Evolutionary conservation across 2,888 invertebrate species (phyloP), one percentile per base, ranked within the genome.

Genomic region (Dermolepida albohirtum): DNA sequence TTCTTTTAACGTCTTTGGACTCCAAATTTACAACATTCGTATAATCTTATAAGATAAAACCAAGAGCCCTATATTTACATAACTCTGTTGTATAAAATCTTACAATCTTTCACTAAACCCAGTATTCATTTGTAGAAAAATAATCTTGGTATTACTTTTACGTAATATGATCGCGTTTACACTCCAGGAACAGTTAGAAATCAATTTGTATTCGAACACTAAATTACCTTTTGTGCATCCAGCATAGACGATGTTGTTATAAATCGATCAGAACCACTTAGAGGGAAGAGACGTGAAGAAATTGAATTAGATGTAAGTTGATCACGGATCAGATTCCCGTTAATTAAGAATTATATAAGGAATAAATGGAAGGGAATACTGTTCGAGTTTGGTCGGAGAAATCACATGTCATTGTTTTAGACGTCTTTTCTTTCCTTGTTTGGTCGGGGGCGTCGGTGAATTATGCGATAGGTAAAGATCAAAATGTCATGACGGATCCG

Each of bases 401-500:
- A 27, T 27, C 43, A 22, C 43, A 59, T 29, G 44, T 59, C 40
- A 59, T 59, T 59, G 59, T 59, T 59, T 44, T 47, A 29, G 27
- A 44, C 14, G 54, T 54, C n/a, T 16, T 39, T 54, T 34, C 39
- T 34, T 44, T 11, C 44, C 17, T 29, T 34, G 44, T 12, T 8
- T 17, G n/a, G 29, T 16, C 14, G 8, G 17, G 14, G 14, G 50
- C 17, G 7, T 39, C 49, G 4, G 49, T 40, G 50, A 16, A 49
- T 2, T 39, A 22, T 41, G 78, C 78, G 44, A n/a, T 54, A 59
- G 27, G 44, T 57, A 57, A 43, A 59, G 52, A 80, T 78, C 79
- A 80, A 74, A 68, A 76, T 75, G 76, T 79, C 78, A 78, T 71
- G 69, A 75, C 75, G 83, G 83, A 84, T 84, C 84, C 83, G 71